Percentiles rank a stretch among this genome's conserved stretches.
phyloP scores from a whole-genome alignment of 64 coral and sea anemone species.

The Stylophora pistillata region DNA sequence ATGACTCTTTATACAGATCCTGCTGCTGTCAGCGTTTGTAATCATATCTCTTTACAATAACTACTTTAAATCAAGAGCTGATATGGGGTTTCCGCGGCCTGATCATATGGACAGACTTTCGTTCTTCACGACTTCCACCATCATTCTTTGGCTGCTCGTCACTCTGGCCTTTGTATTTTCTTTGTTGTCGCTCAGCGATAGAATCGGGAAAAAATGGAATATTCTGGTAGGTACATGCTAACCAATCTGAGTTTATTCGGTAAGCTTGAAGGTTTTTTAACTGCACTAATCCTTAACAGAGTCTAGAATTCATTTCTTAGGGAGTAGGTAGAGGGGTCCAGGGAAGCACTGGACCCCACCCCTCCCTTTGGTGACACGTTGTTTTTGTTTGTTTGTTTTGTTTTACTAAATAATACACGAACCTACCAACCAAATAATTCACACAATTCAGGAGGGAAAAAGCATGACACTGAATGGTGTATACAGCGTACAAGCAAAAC shows the following conservation, averaged over 20 bases:
- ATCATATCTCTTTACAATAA: background rate
- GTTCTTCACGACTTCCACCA: background rate
- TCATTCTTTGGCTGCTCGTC: background rate
- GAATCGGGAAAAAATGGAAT: constrained; percentile 3
- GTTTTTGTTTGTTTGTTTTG: too few species aligned
- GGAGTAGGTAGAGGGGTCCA: too few species aligned
- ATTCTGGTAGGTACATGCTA: background rate
- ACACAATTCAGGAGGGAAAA: too few species aligned
- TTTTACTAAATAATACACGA: too few species aligned
- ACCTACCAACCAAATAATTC: too few species aligned
- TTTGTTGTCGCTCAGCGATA: background rate
- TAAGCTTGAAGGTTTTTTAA: background rate
- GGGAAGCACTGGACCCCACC: too few species aligned
- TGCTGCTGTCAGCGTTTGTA: constrained; percentile 12
- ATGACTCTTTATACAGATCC: background rate
- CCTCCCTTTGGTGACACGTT: too few species aligned
- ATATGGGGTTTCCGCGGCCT: background rate
- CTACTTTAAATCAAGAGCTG: background rate
- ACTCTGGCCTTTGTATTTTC: background rate
- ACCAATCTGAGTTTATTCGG: background rate
- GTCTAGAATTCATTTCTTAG: background rate
- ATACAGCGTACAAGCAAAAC: too few species aligned
- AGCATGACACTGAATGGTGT: too few species aligned
- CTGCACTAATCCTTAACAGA: background rate
- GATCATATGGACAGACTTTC: constrained; percentile 1